A percentile compares a stretch with the other conserved stretches of the same genome.
phyloP scores from a whole-genome alignment of 2,888 invertebrate genomes.

The Meiosimyza decipiens region DNA sequence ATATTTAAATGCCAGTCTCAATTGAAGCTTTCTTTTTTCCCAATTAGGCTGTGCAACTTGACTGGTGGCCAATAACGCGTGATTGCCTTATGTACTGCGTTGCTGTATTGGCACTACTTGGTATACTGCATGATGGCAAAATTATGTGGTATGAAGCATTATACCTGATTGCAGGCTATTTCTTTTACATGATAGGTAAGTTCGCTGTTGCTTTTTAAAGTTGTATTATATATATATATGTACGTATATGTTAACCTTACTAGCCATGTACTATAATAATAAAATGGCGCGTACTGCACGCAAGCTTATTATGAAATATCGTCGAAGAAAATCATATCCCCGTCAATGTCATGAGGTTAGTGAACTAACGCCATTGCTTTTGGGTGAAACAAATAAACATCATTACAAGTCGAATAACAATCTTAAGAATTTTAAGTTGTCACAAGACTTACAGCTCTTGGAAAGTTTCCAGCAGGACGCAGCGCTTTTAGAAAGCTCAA shows the following conservation, averaged over 20 bases:
- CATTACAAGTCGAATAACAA: constrained; percentile 29
- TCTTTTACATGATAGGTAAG: constrained; percentile 73
- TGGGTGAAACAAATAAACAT: constrained; percentile 35
- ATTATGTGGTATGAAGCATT: constrained; percentile 85
- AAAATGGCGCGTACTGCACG: constrained; percentile 69
- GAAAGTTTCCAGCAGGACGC: not conserved
- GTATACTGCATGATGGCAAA: constrained; percentile 81
- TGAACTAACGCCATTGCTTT: constrained; percentile 67
- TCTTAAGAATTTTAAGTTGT: not conserved
- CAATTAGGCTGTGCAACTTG: constrained; percentile 76
- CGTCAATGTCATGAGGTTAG: constrained; percentile 62
- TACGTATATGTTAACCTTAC: constrained; percentile 66
- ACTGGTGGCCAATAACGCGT: constrained; percentile 84
- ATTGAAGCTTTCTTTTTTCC: constrained; percentile 28
- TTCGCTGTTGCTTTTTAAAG: not conserved
- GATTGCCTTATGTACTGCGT: constrained; percentile 82
- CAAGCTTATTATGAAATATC: constrained; percentile 41
- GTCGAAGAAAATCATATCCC: constrained; percentile 67
- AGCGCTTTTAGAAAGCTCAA: not conserved
- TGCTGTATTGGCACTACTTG: constrained; percentile 79
- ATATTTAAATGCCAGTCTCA: not conserved
- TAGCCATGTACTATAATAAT: constrained; percentile 78
- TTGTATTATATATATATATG: not conserved
- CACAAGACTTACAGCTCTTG: not conserved
- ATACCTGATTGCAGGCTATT: constrained; percentile 77